Conservation (phyloP, 2,888 invertebrate species). For the Protonemura montana region DNA sequence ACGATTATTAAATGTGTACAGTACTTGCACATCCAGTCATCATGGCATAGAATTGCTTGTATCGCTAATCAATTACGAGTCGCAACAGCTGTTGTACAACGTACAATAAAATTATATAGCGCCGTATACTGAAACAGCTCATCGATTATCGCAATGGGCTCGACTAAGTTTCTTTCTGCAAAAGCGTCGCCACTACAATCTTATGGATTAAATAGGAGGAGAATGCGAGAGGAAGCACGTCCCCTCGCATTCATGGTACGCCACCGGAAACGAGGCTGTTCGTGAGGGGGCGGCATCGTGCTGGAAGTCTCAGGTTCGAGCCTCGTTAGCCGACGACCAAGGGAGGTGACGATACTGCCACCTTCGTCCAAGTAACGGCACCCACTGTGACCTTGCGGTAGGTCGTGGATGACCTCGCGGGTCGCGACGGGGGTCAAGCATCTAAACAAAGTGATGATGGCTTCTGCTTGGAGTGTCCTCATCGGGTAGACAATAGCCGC, state of each 20-base stretch:
- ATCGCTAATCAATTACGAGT: neutral
- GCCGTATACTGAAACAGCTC: neutral
- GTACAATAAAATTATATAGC: neutral
- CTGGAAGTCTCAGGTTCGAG: neutral
- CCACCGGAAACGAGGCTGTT: neutral
- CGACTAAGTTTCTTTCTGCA: neutral
- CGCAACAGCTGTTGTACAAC: neutral
- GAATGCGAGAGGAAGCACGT: neutral
- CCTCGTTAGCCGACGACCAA: neutral
- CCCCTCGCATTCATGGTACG: neutral
- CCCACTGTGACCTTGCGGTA: neutral
- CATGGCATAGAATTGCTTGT: neutral
- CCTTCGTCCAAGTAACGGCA: neutral
- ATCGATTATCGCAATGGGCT: neutral
- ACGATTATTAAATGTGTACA: no score
- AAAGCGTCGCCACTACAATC: neutral
- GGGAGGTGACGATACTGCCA: neutral
- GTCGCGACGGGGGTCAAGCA: neutral
- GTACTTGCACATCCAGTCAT: no score
- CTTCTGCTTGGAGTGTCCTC: neutral
- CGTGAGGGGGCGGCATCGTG: neutral
- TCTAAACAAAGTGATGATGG: neutral
- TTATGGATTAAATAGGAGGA: neutral
- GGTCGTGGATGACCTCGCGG: neutral
- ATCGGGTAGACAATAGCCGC: neutral